Base-by-base conservation (phyloP, 2,113 vertebrate genomes). In the Isichthys henryi region DNA sequence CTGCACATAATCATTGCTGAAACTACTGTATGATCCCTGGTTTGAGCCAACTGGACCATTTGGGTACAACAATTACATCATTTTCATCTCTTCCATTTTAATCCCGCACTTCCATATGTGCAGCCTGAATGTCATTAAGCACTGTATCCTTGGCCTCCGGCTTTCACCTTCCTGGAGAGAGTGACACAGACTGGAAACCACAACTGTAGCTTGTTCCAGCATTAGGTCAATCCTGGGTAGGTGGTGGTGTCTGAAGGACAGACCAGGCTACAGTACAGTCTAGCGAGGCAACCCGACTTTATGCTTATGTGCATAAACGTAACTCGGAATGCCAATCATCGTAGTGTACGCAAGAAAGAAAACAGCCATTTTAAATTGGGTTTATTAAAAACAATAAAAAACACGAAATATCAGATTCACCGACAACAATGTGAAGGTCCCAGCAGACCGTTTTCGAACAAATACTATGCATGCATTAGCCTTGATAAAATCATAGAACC, bases 161-260 rank as follows among this genome's bases (percentile, higher is more conserved):
- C n/a, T 52, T 58, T 66, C 88, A 86, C 56, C 31, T 83, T 23
- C 77, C 70, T 88, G 17, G 19, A 87, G 39, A 50, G 17, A 50
- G 45, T n/a, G 70, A 70, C 46, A 27, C 50, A n/a, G 70, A 48
- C n/a, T 48, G 53, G 19, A 27, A 87, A 87, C 31, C 35, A 87
- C 45, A 31, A 52, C 49, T 52, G 35, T 70, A 31, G 39, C 58
- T 88, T 80, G 74, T 80, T 43, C 74, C 74, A 80, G 74, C 74
- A 80, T 80, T 80, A 80, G 74, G 74, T 80, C 74, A 80, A 43
- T 43, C 31, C 53, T 17, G 35, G 50, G 15, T 84, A 66, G 87
- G 58, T 21, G 49, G 86, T 23, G 62, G 21, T 45, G 89, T 91
- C 45, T 91, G 70, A 86, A 82, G 77, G 87, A 56, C 17, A 86